Evolutionary conservation across 2,888 invertebrate species (phyloP).

Genomic region (Ochropacha duplaris): DNA sequence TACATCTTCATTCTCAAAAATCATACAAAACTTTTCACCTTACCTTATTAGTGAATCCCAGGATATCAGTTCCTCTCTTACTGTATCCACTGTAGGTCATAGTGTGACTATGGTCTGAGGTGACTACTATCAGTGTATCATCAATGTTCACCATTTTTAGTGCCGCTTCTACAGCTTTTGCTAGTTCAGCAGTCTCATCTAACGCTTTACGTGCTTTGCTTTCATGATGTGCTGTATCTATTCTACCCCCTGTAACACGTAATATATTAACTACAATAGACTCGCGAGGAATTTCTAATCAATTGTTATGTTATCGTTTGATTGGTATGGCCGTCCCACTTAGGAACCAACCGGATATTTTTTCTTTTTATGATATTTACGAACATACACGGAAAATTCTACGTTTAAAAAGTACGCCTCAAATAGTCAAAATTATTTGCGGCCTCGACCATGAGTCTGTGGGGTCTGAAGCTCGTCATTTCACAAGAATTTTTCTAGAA

Average conservation of each 20-base stretch:
- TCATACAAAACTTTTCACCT: neutral
- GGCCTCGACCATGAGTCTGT: too few species aligned
- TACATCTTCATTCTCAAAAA: neutral
- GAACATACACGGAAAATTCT: too few species aligned
- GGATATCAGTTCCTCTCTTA: constrained; percentile 77
- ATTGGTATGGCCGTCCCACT: too few species aligned
- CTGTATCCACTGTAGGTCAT: constrained; percentile 90
- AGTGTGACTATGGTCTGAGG: constrained; percentile 91
- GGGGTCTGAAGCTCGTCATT: too few species aligned
- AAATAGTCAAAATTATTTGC: too few species aligned
- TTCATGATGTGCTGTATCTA: constrained; percentile 89
- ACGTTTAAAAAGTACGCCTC: too few species aligned
- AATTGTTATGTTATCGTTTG: too few species aligned
- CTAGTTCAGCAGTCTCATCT: constrained; percentile 90
- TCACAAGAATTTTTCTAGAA: too few species aligned
- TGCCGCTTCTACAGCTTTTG: constrained; percentile 87
- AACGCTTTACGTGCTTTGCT: constrained; percentile 86
- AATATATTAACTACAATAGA: too few species aligned
- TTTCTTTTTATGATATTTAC: too few species aligned
- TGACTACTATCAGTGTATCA: constrained; percentile 91
- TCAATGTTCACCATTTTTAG: constrained; percentile 81
- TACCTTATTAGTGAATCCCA: constrained; percentile 67
- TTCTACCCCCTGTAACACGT: constrained; percentile 82
- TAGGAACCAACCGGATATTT: too few species aligned
- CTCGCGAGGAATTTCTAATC: too few species aligned